Evolutionary conservation across 2,888 invertebrate species (phyloP), one percentile per base, ranked within the genome.

Genomic region (Drosophila paranaensis): DNA sequence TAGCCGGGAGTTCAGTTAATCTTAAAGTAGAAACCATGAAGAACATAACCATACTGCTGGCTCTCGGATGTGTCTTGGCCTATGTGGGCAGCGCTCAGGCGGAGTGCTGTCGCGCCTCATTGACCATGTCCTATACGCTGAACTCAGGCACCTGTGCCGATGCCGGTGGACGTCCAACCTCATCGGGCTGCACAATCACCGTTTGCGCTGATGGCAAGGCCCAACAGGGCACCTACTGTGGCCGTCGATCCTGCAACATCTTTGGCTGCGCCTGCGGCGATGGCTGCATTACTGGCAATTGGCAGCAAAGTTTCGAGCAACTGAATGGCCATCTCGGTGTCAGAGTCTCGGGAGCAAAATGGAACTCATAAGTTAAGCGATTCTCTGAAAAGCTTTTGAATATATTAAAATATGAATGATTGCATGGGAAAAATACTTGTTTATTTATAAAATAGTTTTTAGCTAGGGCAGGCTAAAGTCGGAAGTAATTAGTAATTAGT

Each of bases 181-280:
- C n/a, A 3, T 16, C 42, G 2, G 16, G 16, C 20, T 45, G 43
- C 1, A 25, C 43, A 6, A 56, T 35, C 3, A 45, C 25, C 35
- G 25, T 57, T n/a, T 57, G 57, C 13, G 45, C 57, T 11, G n/a
- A 57, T n/a, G 57, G 57, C 14, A 11, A 6, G 35, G n/a, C 11
- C 25, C 35, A 37, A 8, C 37, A 37, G 37, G 57, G 57, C 35
- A 27, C n/a, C 45, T 57, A 1, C 3, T 57, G 45, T 25, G 57
- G 57, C 0, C 45, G 45, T 10, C 6, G 37, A 16, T 13, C 45
- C 2, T 46, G 57, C n/a, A 57, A 57, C 13, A 6, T 45, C 57
- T 46, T 57, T n/a, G 37, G 57, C 25, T 57, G 57, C 37, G 16
- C 11, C 5, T 57, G 37, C 27, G 6, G 13, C 3, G 37, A 27